Evolutionary conservation across 2,797 vertebrate species (phyloP).

Genomic region (Platalea minor): DNA sequence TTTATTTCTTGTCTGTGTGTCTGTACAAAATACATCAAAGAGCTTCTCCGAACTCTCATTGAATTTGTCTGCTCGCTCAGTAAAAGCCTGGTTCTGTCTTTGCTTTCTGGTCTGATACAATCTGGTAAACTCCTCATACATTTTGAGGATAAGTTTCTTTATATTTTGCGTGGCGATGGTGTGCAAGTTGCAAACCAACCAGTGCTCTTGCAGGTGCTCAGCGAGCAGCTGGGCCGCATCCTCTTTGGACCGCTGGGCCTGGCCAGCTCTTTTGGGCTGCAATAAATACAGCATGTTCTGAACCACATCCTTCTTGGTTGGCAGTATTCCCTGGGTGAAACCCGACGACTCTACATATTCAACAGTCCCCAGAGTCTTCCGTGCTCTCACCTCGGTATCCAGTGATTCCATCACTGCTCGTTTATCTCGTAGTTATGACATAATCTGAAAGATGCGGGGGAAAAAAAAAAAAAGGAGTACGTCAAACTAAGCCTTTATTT

Average conservation of each 20-base stretch:
- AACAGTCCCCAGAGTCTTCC: conserved; percentile 65
- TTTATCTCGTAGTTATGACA: background rate
- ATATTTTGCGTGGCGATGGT: conserved; percentile 61
- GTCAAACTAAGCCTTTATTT: background rate
- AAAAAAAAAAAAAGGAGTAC: background rate
- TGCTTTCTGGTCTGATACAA: conserved; percentile 70
- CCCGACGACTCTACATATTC: conserved; percentile 65
- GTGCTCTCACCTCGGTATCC: conserved; percentile 51
- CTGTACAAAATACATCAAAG: conserved; percentile 64
- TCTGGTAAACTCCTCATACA: conserved; percentile 68
- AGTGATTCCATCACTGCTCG: conserved; percentile 61
- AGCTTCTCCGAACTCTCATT: conserved; percentile 66
- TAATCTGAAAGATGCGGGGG: background rate
- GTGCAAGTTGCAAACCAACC: conserved; percentile 67
- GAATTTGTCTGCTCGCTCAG: conserved; percentile 54
- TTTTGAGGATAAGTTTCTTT: conserved; percentile 71
- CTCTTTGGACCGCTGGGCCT: conserved; percentile 70
- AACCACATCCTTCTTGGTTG: conserved; percentile 70
- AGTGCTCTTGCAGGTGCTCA: conserved; percentile 68
- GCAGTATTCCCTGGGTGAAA: conserved; percentile 62
- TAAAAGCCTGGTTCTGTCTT: conserved; percentile 67
- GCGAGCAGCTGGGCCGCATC: conserved; percentile 59
- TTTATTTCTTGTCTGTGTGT: conserved; percentile 47
- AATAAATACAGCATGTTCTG: conserved; percentile 70
- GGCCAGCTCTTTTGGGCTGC: conserved; percentile 69